Base-by-base conservation (phyloP, 2,797 vertebrate genomes). In the Pseudochirops corinnae region DNA sequence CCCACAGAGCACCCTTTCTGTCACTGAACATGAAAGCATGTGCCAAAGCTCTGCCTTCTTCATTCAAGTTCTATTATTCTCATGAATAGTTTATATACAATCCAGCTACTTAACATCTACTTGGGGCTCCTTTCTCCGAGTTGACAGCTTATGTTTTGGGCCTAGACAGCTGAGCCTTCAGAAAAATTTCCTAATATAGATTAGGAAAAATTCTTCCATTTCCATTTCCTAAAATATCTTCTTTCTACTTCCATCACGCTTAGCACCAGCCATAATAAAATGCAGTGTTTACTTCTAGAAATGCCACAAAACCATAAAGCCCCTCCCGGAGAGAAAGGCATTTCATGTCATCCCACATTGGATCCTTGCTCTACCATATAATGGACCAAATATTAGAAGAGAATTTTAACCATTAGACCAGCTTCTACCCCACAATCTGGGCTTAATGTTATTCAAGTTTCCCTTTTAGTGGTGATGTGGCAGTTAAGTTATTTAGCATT, bases 1-100 rank as follows among this genome's bases (percentile, higher is more conserved):
- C 87, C 91, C 92, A 94, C 90, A 74, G 90, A 95, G 95, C 56
- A 91, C 67, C 39, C 52, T 95, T 96, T 97, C 95, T 50, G 67
- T 91, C 87, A 95, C 24, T 24, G 90, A 94, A 90, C 55, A 58
- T 14, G 16, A 92, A 96, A 60, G 31, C 87, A 56, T n/a, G 39
- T 39, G 94, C 57, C 94, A 91, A 53, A 91, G 55, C 57, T 95
- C 39, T 0, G 29, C 29, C 46, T 67, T 53, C 93, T 97, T 94
- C 97, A 94, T 56, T 97, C 94, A 95, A 97, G 95, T 93, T 26
- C 29, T 60, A 24, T 91, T 55, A 92, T 2, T 16, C 10, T 33
- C 52, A 4, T 57, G 93, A 58, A 56, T 56, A 55, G n/a, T 55
- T 2, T 93, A 55, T 28, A 95, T 62, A 53, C 53, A 28, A 55